phyloP scores from a whole-genome alignment of 2,888 invertebrate species.

The Aphidoletes aphidimyza region DNA sequence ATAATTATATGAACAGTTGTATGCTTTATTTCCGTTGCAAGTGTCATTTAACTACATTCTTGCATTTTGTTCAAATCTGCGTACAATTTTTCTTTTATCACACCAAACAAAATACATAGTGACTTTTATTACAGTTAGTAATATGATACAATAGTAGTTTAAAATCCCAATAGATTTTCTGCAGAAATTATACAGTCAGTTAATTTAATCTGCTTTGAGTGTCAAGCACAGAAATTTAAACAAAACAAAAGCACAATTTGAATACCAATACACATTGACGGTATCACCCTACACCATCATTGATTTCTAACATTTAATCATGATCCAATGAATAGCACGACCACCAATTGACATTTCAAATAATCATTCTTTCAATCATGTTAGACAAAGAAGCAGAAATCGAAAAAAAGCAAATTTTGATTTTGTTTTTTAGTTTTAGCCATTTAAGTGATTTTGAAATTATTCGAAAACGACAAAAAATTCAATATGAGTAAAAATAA shows the following conservation, averaged over 20 bases:
- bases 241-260: neutral
- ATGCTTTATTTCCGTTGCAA: neutral
- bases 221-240: neutral
- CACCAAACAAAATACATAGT: too few species aligned
- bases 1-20: too few species aligned
- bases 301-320: neutral
- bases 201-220: neutral
- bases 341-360: neutral
- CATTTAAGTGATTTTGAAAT: slow-evolving; percentile 28
- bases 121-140: too few species aligned
- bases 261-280: neutral
- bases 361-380: neutral
- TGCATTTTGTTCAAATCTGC: neutral
- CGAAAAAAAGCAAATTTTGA: neutral
- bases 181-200: too few species aligned
- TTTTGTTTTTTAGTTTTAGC: slow-evolving; percentile 52
- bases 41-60: neutral
- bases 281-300: neutral
- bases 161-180: too few species aligned
- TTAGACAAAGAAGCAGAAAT: neutral
- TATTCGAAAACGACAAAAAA: slow-evolving; percentile 1
- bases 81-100: neutral
- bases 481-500: neutral
- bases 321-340: neutral
- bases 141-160: too few species aligned